Percentiles rank a stretch among this genome's conserved stretches.
Evolutionary conservation across 2,888 invertebrate species (phyloP).

Genomic region (Apodemia mormo): DNA sequence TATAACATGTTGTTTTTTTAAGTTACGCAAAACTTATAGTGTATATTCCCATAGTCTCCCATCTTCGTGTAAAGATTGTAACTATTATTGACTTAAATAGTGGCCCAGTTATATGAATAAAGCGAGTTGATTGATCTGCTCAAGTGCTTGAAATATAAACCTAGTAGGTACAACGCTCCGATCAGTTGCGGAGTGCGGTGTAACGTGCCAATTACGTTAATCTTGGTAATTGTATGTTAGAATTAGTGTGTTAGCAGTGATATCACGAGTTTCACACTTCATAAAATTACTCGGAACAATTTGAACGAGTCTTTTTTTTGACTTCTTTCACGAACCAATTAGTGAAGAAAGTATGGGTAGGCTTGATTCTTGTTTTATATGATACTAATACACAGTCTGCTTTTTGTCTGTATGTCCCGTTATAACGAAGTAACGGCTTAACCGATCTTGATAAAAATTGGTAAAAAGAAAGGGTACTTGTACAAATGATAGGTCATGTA

Average conservation of each 20-base stretch:
- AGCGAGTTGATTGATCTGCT: constrained; percentile 10
- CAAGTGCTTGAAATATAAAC: constrained; percentile 17
- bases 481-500: too few relatives aligned
- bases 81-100: constrained; percentile 9
- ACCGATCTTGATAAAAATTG: too few relatives aligned
- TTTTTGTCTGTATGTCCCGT: too few relatives aligned
- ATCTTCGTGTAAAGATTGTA: background rate
- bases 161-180: constrained; percentile 16
- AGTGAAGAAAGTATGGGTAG: background rate
- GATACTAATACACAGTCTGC: too few relatives aligned
- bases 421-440: too few relatives aligned
- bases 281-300: constrained; percentile 44
- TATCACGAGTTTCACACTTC: constrained; percentile 67
- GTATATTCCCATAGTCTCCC: background rate
- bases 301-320: constrained; percentile 32
- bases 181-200: constrained; percentile 26
- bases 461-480: too few relatives aligned
- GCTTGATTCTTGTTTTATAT: too few relatives aligned
- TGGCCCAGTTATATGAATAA: constrained; percentile 10
- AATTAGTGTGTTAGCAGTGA: constrained; percentile 60
- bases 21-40: too few relatives aligned
- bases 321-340: constrained; percentile 30
- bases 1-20: too few relatives aligned
- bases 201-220: constrained; percentile 57
- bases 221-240: constrained; percentile 59